phyloP scores from a whole-genome alignment of 2,113 vertebrate genomes.

The Otocyon megalotis region DNA sequence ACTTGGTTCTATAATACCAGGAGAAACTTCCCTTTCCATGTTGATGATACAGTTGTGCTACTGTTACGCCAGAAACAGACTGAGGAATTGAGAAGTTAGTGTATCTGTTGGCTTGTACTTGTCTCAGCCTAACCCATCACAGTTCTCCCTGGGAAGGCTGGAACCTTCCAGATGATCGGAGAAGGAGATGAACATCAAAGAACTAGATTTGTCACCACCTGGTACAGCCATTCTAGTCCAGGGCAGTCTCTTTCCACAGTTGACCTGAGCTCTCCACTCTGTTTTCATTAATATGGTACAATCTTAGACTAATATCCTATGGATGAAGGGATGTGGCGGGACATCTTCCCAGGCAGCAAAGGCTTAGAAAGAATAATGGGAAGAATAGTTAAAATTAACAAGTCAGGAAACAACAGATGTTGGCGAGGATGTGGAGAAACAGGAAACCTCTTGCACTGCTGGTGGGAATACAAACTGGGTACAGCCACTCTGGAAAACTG shows the following conservation, averaged over 20 bases:
- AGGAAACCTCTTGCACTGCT: too few species aligned
- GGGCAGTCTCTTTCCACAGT: background rate
- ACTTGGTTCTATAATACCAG: background rate
- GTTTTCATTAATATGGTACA: background rate
- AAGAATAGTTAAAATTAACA: background rate
- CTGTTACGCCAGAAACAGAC: background rate
- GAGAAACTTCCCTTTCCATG: background rate
- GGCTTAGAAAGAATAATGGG: background rate
- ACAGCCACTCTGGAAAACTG: too few species aligned
- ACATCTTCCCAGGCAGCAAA: background rate
- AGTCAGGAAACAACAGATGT: background rate
- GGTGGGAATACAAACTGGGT: too few species aligned
- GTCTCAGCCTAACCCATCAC: background rate
- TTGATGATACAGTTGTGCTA: background rate
- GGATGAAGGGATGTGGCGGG: background rate
- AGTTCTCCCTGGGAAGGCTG: background rate
- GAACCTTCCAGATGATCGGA: background rate
- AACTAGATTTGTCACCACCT: background rate
- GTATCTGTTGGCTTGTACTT: background rate
- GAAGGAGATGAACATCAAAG: background rate
- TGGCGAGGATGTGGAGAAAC: background rate
- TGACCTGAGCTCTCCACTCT: background rate
- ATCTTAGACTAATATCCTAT: background rate
- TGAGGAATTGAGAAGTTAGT: background rate
- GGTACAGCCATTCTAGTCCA: background rate